Evolutionary conservation across 2,113 vertebrate genomes (phyloP).

Genomic region (Poecilia latipinna): DNA sequence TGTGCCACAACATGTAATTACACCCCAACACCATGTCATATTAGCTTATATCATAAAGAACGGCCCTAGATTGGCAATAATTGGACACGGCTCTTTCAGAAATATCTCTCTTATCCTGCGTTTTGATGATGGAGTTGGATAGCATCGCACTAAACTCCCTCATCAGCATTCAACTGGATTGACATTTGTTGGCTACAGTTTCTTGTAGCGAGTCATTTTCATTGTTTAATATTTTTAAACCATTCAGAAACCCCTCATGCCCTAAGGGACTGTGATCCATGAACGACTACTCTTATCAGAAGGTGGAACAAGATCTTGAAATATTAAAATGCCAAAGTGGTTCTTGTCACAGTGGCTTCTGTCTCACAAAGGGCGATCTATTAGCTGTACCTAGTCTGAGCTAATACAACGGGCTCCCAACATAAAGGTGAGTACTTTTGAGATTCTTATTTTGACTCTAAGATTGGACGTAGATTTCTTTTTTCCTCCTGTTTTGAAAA

Average conservation of each 20-base stretch:
- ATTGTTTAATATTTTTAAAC: slow-evolving; percentile 3
- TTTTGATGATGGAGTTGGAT: not conserved
- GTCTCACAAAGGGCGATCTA: not conserved
- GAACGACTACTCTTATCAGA: not conserved
- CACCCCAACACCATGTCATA: not conserved
- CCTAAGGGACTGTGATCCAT: not conserved
- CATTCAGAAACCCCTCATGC: not conserved
- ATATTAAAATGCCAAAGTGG: not conserved
- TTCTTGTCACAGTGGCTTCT: not conserved
- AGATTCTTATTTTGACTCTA: not conserved
- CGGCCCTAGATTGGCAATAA: not conserved
- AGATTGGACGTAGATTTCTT: no score
- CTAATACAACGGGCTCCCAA: not conserved
- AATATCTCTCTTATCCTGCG: not conserved
- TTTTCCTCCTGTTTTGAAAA: not conserved
- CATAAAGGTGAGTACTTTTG: not conserved
- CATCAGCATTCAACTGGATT: not conserved
- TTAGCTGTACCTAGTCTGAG: not conserved
- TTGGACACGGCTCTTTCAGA: not conserved
- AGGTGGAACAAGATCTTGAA: not conserved
- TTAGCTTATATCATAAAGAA: not conserved
- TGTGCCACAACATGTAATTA: not conserved
- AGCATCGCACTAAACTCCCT: not conserved
- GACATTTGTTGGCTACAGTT: not conserved
- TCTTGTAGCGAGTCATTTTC: not conserved